Evolutionary conservation across 2,888 invertebrate species (phyloP).

Genomic region (Stenolophus ochropezus): DNA sequence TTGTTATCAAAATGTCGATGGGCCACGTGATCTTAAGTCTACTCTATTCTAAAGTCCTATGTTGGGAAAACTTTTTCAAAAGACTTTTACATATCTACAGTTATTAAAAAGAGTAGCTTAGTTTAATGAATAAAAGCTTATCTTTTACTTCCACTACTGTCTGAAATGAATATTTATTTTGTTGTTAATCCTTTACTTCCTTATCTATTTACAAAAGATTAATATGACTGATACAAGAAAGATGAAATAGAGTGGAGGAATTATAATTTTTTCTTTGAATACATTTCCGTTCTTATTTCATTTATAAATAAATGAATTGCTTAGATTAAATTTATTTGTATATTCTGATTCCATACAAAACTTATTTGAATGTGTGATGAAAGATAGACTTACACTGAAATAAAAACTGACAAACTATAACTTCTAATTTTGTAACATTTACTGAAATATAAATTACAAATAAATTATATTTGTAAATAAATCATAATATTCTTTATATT

Average conservation of each 20-base stretch:
- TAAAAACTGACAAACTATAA: not conserved
- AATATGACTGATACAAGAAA: constrained; percentile 5
- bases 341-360: not conserved
- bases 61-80: not conserved
- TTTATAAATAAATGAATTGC: constrained; percentile 21
- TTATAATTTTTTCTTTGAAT: constrained; percentile 8
- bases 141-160: not conserved
- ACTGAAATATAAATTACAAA: not conserved
- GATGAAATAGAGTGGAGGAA: not conserved
- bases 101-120: not conserved
- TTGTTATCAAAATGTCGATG: constrained; percentile 63
- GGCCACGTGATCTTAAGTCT: constrained; percentile 61
- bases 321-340: not conserved
- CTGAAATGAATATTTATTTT: not conserved
- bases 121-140: not conserved
- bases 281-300: constrained; percentile 11
- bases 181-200: not conserved
- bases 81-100: not conserved
- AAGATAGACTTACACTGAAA: constrained; percentile 6
- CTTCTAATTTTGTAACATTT: not conserved
- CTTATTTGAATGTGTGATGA: not conserved
- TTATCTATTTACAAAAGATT: not conserved
- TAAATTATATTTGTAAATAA: not conserved
- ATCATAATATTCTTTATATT: not conserved
- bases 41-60: constrained; percentile 50